Conservation (phyloP, 2,888 invertebrate genomes). For the Silvanus unidentatus region DNA sequence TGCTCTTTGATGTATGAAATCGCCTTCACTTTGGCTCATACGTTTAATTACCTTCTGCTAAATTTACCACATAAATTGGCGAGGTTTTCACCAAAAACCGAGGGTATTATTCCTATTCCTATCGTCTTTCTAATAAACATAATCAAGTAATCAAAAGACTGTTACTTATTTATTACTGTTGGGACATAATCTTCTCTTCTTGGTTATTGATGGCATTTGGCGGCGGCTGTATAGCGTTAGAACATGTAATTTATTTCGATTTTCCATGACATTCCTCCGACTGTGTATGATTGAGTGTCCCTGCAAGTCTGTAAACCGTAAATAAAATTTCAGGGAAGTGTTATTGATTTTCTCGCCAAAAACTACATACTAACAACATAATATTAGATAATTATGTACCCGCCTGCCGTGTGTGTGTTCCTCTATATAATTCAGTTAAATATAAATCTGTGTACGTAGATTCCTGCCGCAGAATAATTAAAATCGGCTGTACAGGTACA, state of each 20-base stretch:
- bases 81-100: too few relatives aligned
- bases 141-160: constrained; percentile 1
- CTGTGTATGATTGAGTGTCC: constrained; percentile 22
- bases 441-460: too few relatives aligned
- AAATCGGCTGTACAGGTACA: too few relatives aligned
- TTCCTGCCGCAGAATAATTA: too few relatives aligned
- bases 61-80: constrained; percentile 1
- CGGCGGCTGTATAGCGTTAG: constrained; percentile 4
- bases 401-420: too few relatives aligned
- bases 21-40: constrained; percentile 15
- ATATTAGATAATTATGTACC: too few relatives aligned
- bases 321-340: constrained; percentile 19
- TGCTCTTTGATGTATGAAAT: constrained; percentile 17
- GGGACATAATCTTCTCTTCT: background rate
- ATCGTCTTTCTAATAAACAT: too few relatives aligned
- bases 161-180: background rate
- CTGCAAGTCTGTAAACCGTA: constrained; percentile 16
- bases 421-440: too few relatives aligned
- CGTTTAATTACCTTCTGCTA: constrained; percentile 14
- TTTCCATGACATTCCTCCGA: constrained; percentile 21
- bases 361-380: too few relatives aligned
- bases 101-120: too few relatives aligned
- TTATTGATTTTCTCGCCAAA: constrained; percentile 18
- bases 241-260: constrained; percentile 23
- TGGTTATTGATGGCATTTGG: constrained; percentile 3